Evolutionary conservation across 2,797 vertebrate genomes (phyloP), one percentile per base, ranked within the genome.

Genomic region (Holocentrus rufus): DNA sequence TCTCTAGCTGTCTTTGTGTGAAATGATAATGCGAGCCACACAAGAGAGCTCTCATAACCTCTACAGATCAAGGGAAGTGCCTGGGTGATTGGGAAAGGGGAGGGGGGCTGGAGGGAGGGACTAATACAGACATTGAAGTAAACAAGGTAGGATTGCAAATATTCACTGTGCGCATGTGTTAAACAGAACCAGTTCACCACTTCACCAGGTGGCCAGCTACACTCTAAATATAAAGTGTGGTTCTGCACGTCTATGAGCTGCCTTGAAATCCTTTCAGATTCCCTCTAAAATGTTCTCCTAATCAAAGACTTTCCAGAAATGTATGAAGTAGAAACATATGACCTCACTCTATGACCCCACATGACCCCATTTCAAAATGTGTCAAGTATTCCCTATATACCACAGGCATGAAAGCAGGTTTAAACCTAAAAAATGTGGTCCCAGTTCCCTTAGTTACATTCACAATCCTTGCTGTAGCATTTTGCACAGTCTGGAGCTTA

Each of bases 1-100:
- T 93, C 85, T 87, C 86, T 82, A 25, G 67, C 71, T 61, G 81
- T 69, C 84, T 92, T 91, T 92, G 89, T 91, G 85, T 82, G 79
- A 90, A 90, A 87, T 71, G 76, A 90, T 89, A 88, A 92, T 86
- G 79, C 39, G 64, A 90, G 80, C 74, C 85, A 73, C 81, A 82
- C 87, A 84, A 85, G 87, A 85, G 81, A 79, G 82, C 79, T 73
- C 79, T 87, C 58, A 5, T 76, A 87, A 87, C 86, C 85, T 81
- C 87, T 83, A 55, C 85, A 84, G 87, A 90, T 87, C 54, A 86
- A 86, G 86, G 77, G 75, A 75, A 84, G 78, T 65, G 81, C 71
- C 85, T 75, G 63, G 81, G 71, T 80, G 73, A 81, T 77, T 77
- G 66, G 66, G 75, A 61, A 65, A 83, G 69, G 39, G 61, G 75